A percentile compares a stretch with the other conserved stretches of the same genome.
These are phyloP conservation scores for Endotricha flammealis DNA, from an alignment of 2,888 invertebrate species.

Conservation along the genomic window DNA sequence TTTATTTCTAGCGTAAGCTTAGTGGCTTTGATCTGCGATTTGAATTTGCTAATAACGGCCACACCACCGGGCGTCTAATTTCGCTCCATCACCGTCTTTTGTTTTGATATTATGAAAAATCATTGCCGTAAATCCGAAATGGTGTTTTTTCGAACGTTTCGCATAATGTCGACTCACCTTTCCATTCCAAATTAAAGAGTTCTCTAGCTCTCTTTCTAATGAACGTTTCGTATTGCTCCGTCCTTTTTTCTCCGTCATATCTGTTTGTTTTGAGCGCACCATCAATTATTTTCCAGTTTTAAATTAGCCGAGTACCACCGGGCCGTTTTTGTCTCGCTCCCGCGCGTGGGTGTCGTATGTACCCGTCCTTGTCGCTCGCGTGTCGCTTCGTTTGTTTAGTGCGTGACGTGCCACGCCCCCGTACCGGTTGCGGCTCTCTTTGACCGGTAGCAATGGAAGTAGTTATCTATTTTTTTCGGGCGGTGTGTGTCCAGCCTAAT, in stretches of 20 bases:
- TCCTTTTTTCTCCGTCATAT: constrained; percentile 74
- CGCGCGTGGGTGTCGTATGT: constrained; percentile 23
- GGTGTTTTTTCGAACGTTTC: constrained; percentile 42
- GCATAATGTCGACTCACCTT: constrained; percentile 64
- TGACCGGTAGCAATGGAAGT: constrained; percentile 70
- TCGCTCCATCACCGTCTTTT: constrained; percentile 59
- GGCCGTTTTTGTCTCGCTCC: constrained; percentile 43
- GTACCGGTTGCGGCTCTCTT: constrained; percentile 62
- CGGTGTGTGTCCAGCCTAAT: constrained; percentile 69
- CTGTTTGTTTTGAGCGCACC: constrained; percentile 75
- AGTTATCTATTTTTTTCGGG: constrained; percentile 68
- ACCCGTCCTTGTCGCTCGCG: constrained; percentile 47
- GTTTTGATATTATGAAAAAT: constrained; percentile 57
- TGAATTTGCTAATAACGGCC: constrained; percentile 60
- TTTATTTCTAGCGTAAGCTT: constrained; percentile 36
- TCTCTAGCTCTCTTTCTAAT: constrained; percentile 60
- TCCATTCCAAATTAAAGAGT: constrained; percentile 56
- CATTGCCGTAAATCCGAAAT: constrained; percentile 59
- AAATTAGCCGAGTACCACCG: constrained; percentile 67
- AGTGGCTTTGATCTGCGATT: too few relatives aligned
- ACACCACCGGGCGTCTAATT: constrained; percentile 47
- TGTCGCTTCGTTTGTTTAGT: constrained; percentile 67
- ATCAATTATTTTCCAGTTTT: constrained; percentile 75
- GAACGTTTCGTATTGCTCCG: constrained; percentile 65
- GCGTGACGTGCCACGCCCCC: constrained; percentile 75